A percentile compares a stretch with the other conserved stretches of the same genome.
phyloP scores from a whole-genome alignment of 2,113 vertebrate genomes.

The Psittacara wagleri region DNA sequence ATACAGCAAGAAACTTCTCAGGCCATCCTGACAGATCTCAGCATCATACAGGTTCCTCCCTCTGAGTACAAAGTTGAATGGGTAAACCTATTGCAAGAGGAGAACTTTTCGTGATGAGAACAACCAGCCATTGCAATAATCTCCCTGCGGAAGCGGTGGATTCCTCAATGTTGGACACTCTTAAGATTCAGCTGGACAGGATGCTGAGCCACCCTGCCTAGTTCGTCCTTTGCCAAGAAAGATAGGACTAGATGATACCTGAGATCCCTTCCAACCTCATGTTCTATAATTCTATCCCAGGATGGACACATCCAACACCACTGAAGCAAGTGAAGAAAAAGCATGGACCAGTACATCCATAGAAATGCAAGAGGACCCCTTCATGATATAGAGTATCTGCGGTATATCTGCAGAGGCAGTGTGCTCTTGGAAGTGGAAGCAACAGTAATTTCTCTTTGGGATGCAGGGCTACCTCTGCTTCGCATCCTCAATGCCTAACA shows the following conservation, averaged over 20 bases:
- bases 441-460: not conserved
- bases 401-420: not conserved
- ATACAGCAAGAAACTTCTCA: not conserved
- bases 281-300: not conserved
- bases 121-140: not conserved
- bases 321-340: not conserved
- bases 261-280: not conserved
- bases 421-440: not conserved
- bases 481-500: not conserved
- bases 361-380: not conserved
- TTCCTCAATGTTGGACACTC: not conserved
- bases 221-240: not conserved
- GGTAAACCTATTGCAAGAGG: not conserved
- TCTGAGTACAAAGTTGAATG: not conserved
- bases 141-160: not conserved
- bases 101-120: not conserved
- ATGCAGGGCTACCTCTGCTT: not conserved
- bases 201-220: not conserved
- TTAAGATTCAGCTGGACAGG: not conserved
- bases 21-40: not conserved
- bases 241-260: not conserved
- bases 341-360: accelerated
- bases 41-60: not conserved
- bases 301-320: not conserved
- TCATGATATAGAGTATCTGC: not conserved